Conservation (phyloP, 2,797 vertebrate genomes). For the Cryptoblepharus egeriae region DNA sequence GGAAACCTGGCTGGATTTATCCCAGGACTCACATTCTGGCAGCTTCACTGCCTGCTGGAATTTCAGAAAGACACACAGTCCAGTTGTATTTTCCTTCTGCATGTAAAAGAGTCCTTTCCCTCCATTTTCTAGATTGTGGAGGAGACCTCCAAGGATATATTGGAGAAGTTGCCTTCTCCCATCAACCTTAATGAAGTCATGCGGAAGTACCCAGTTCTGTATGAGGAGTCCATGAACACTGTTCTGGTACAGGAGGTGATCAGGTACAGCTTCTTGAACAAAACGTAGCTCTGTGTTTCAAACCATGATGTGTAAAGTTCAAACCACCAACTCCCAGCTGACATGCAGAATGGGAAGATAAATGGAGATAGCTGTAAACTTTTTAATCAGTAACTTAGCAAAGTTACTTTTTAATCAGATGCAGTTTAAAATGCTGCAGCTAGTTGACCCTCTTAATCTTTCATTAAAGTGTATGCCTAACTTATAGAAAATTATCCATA, state of each 20-base stretch:
- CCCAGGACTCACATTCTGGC: too few relatives aligned
- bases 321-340: background rate
- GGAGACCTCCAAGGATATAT: slow-evolving; percentile 79
- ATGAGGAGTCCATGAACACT: slow-evolving; percentile 94
- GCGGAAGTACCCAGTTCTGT: slow-evolving; percentile 85
- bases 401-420: background rate
- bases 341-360: background rate
- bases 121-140: slow-evolving; percentile 82
- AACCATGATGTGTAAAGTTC: background rate
- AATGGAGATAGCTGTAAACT: background rate
- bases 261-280: slow-evolving; percentile 75
- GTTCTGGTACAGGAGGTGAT: slow-evolving; percentile 91
- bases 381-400: background rate
- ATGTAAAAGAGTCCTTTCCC: background rate
- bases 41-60: background rate
- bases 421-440: background rate
- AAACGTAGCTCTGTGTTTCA: background rate
- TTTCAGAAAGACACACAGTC: too few relatives aligned
- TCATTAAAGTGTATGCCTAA: background rate
- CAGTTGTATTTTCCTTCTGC: background rate
- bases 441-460: background rate
- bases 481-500: background rate
- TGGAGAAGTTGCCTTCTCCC: slow-evolving; percentile 81
- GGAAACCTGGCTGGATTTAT: too few relatives aligned
- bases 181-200: slow-evolving; percentile 79